phyloP scores from a whole-genome alignment of 2,888 invertebrate species.

The Orchesellides sinensis region DNA sequence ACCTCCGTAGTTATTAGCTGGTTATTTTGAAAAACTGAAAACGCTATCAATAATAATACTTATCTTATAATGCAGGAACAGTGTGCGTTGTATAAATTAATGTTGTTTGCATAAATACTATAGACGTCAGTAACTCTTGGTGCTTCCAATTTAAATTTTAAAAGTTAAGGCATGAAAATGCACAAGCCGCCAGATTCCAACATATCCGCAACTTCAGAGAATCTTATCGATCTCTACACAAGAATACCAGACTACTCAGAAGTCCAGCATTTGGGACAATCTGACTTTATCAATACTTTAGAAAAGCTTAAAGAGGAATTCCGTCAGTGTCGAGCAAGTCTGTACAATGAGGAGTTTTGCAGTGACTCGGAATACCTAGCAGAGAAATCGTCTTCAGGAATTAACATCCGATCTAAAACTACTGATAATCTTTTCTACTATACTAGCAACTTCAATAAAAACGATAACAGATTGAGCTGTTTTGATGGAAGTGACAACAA shows the following conservation, averaged over 20 bases:
- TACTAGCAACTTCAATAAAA: constrained; percentile 38
- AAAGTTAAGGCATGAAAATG: constrained; percentile 27
- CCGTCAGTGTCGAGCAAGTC: constrained; percentile 68
- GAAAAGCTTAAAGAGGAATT: constrained; percentile 74
- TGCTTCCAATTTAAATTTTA: not conserved
- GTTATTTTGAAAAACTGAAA: too few species aligned
- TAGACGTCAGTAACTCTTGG: not conserved
- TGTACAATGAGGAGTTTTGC: constrained; percentile 66
- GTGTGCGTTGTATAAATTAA: not conserved
- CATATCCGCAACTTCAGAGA: constrained; percentile 49
- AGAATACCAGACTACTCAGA: constrained; percentile 73
- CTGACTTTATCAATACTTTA: constrained; percentile 73
- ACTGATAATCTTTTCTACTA: constrained; percentile 35
- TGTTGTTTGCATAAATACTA: not conserved
- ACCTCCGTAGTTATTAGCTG: not conserved
- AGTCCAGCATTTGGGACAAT: constrained; percentile 73
- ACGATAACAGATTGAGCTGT: constrained; percentile 17
- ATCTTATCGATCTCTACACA: constrained; percentile 69
- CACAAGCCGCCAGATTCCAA: constrained; percentile 19
- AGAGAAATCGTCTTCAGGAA: constrained; percentile 59
- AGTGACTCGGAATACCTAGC: constrained; percentile 71
- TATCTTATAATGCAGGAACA: too few species aligned
- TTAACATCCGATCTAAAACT: constrained; percentile 49
- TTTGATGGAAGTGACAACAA: constrained; percentile 24
- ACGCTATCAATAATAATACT: too few species aligned